These are phyloP conservation scores for Esox masquinongy DNA, from an alignment of 2,797 vertebrate species.

Conservation along the genomic window DNA sequence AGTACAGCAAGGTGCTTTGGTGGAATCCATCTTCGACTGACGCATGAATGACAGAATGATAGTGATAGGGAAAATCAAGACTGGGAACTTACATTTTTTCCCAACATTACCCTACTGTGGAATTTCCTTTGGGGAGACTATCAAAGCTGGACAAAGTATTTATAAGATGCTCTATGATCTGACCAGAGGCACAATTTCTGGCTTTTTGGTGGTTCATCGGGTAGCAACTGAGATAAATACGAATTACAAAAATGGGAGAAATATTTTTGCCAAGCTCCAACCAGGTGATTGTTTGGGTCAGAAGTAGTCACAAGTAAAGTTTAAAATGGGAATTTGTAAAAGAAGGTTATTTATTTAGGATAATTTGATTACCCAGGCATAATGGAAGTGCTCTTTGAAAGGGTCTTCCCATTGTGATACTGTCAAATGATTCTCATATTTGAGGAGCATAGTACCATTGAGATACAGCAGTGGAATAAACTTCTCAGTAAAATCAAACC, in stretches of 20 bases:
- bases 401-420: background rate
- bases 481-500: background rate
- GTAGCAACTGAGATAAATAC: background rate
- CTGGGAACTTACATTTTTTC: slow-evolving; percentile 8
- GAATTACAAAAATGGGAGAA: background rate
- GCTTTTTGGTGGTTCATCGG: background rate
- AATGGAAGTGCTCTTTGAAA: background rate
- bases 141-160: background rate
- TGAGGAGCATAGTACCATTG: background rate
- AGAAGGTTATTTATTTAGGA: background rate
- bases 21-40: slow-evolving; percentile 68
- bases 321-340: background rate
- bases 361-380: background rate
- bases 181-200: background rate
- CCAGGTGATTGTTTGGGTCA: background rate
- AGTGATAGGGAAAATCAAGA: background rate
- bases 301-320: background rate
- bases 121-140: background rate
- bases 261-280: background rate
- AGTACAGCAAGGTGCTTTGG: slow-evolving; percentile 70
- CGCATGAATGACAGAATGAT: slow-evolving; percentile 60
- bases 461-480: background rate
- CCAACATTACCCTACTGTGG: background rate
- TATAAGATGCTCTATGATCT: background rate
- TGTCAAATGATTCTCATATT: background rate